Base-by-base conservation (phyloP, 2,113 vertebrate genomes). In the Nanorana parkeri region DNA sequence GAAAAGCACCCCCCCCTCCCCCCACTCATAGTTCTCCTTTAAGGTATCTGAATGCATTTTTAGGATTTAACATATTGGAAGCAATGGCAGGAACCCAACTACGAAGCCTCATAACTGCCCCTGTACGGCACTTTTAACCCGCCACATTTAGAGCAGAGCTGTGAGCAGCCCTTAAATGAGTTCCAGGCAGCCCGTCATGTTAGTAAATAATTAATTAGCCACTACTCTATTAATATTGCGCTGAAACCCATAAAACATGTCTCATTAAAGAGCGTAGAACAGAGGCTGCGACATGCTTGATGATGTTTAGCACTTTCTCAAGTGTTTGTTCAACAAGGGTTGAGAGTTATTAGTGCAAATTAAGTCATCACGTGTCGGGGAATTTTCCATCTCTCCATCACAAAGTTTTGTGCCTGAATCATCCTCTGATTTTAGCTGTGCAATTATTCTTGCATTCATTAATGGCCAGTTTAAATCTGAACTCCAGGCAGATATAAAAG, bases 291-390 rank as follows among this genome's bases (percentile, higher is more conserved):
- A 3, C 1, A 17, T 77, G 32, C 36, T 65, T 19, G 17, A 17
- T 0, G 58, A 77, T 23, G 21, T 24, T 47, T 63, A 77, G 21
- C 74, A 77, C 32, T 24, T 77, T 77, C 28, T 74, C 21, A 51
- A 54, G 41, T 77, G 74, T 77, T 64, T 77, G 21, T 64, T 64
- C 21, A 63, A 64, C 60, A 77, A 28, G 7, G 19, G 10, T 2
- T 28, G 75, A 52, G 36, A 77, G 52, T 65, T 77, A 77, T 77
- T 41, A 64, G 60, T 16, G 16, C 74, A 24, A 66, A 36, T 65
- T 41, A 2, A 51, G 41, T 52, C 51, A 54, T 65, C 23, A n/a
- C 52, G 52, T 60, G 28, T 28, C 15, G 2, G 32, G 54, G n/a
- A 20, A 36, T 74, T 60, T 55, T 23, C 55, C 55, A 60, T 36